Conservation (phyloP, 2,888 invertebrate genomes). For the Limenitis camilla region DNA sequence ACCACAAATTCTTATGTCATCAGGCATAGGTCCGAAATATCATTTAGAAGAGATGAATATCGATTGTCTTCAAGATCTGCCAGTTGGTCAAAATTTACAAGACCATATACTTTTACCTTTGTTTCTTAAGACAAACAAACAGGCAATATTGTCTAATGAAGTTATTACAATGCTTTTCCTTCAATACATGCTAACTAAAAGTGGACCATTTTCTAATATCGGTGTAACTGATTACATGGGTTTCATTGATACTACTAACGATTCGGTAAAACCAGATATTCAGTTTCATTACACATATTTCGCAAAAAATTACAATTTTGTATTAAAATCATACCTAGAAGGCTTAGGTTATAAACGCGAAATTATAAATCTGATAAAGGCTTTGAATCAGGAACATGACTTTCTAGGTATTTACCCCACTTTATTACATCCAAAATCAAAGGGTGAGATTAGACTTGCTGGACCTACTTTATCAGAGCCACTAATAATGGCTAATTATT, state of each 20-base stretch:
- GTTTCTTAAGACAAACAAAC: conserved; percentile 31
- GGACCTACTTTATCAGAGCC: conserved; percentile 67
- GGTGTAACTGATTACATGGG: conserved; percentile 63
- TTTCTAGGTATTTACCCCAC: conserved; percentile 51
- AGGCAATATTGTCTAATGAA: conserved; percentile 26
- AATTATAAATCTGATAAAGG: conserved; percentile 33
- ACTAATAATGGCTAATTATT: conserved; percentile 75
- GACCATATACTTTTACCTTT: conserved; percentile 60
- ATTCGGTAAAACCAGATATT: conserved; percentile 62
- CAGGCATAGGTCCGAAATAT: conserved; percentile 62
- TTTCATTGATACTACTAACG: conserved; percentile 63
- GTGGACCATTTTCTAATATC: conserved; percentile 59
- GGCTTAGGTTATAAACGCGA: conserved; percentile 33
- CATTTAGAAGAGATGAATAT: conserved; percentile 49
- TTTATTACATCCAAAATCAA: conserved; percentile 65
- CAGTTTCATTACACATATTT: conserved; percentile 57
- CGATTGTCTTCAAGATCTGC: conserved; percentile 43
- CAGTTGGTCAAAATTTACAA: conserved; percentile 68
- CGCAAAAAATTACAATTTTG: conserved; percentile 34
- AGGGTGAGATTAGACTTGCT: conserved; percentile 70
- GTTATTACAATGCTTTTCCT: conserved; percentile 39
- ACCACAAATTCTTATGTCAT: conserved; percentile 67
- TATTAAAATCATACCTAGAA: conserved; percentile 20
- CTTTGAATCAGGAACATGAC: conserved; percentile 39
- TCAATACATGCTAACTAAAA: conserved; percentile 63